Evolutionary conservation across 1,140 invertebrate species (phyloP), one percentile per base, ranked within the genome.

Genomic region (Euwallacea fornicatus): DNA sequence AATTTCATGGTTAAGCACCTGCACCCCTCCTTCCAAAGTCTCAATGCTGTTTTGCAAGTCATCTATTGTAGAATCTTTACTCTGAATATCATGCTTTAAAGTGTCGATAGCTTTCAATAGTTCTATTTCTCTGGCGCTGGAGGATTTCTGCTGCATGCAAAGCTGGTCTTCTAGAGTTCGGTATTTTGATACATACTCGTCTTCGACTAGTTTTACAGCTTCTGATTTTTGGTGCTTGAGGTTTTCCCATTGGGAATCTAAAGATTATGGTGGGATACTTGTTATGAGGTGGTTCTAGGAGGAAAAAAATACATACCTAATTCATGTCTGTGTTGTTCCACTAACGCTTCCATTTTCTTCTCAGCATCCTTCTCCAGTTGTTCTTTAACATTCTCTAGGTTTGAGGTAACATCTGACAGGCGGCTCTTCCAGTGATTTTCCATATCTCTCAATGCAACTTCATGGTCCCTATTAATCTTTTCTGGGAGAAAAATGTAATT

Each of bases 191-290:
- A 83, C 78, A 77, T 86, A 85, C 77, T 83, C 82, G 44, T 85
- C 81, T 79, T 85, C 82, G 16, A 86, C 74, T 55, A 81, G 75
- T 74, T 83, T 80, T 47, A 86, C 72, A 0, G 85, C 84, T 76
- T 85, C 82, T 58, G 83, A 83, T 76, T 84, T 85, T 72, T 87
- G 86, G 67, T 83, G 79, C 61, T 82, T 81, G 64, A 87, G 75
- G 73, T 84, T 84, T 50, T 84, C 82, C 80, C 84, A 86, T 75
- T 86, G 83, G 41, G 82, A 76, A 71, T 86, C 85, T 86, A 72
- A 71, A 77, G 78, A 50, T 46, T 58, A 42, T 50, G 8, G 16
- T 54, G 10, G 10, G 42, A 11, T 41, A 43, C 8, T 7, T 61
- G 11, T 10, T 8, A 42, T 42, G 2, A 7, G n/a, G 7, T 42